Percentiles rank a stretch among this genome's conserved stretches.
Evolutionary conservation across 23 tunicate species (phyloP).

Genomic region (Ciona savignyi): DNA sequence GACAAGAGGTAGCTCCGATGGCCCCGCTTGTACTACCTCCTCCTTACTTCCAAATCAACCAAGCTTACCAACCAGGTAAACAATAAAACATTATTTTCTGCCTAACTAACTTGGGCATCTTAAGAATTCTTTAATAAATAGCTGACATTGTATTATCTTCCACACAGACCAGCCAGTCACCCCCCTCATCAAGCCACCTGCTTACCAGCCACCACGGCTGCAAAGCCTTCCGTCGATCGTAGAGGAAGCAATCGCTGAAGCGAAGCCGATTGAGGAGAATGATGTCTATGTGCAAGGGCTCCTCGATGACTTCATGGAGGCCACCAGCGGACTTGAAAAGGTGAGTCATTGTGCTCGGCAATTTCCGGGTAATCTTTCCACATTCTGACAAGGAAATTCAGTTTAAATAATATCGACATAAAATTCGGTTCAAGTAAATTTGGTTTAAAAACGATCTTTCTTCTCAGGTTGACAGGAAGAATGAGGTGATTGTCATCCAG

Average conservation of each 20-base stretch:
- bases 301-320: conserved; percentile 4
- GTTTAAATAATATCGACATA: no score
- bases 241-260: conserved; percentile 1
- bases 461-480: no score
- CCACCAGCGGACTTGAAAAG: neutral
- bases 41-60: neutral
- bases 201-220: neutral
- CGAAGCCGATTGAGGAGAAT: neutral
- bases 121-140: no score
- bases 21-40: neutral
- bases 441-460: no score
- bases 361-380: no score
- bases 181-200: neutral
- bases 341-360: neutral
- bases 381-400: no score
- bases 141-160: no score
- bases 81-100: no score
- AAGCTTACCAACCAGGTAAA: neutral
- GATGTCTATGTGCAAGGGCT: conserved; percentile 10
- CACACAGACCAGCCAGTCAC: no score
- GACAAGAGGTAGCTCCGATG: neutral
- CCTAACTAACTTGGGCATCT: no score
- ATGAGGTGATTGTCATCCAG: neutral
- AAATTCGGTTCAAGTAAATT: no score
- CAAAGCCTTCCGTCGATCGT: conserved; percentile 7